Evolutionary conservation across 2,888 invertebrate species (phyloP), one percentile per base, ranked within the genome.

Genomic region (Elysia crispata): DNA sequence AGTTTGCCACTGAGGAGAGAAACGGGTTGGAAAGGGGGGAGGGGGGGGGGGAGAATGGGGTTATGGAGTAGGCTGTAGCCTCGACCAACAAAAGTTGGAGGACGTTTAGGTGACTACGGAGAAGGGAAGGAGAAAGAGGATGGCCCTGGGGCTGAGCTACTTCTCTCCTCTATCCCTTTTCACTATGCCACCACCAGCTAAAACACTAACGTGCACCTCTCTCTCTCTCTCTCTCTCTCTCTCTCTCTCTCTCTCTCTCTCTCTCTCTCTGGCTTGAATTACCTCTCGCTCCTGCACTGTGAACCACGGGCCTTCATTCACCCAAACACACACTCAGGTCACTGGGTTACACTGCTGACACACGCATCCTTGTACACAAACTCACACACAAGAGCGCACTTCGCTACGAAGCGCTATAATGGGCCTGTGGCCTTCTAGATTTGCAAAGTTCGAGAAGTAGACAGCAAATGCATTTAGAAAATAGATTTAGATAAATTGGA

Each of bases 381-480:
- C 49, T 25, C 50, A 41, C 41, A 41, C 5, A 41, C 49, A 23
- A 23, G 25, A 70, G 18, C 41, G 25, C 41, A 25, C 15, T 25
- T 72, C 8, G 50, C 54, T 57, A 66, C 78, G 28, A 54, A 13
- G 50, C 72, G 30, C 50, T 64, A 15, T 41, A 11, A n/a, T n/a
- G n/a, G n/a, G n/a, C n/a, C n/a, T n/a, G n/a, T n/a, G n/a, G n/a
- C n/a, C n/a, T n/a, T n/a, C n/a, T n/a, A n/a, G n/a, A n/a, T n/a
- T n/a, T n/a, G n/a, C n/a, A n/a, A n/a, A n/a, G n/a, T n/a, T n/a
- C n/a, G n/a, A n/a, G n/a, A n/a, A n/a, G n/a, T n/a, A n/a, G n/a
- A n/a, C n/a, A n/a, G n/a, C n/a, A n/a, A n/a, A n/a, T n/a, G n/a
- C n/a, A n/a, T n/a, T n/a, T n/a, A n/a, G n/a, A n/a, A n/a, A n/a